These are phyloP conservation scores for Listronotus oregonensis DNA, from an alignment of 1,140 invertebrate genomes.

Conservation along the genomic window DNA sequence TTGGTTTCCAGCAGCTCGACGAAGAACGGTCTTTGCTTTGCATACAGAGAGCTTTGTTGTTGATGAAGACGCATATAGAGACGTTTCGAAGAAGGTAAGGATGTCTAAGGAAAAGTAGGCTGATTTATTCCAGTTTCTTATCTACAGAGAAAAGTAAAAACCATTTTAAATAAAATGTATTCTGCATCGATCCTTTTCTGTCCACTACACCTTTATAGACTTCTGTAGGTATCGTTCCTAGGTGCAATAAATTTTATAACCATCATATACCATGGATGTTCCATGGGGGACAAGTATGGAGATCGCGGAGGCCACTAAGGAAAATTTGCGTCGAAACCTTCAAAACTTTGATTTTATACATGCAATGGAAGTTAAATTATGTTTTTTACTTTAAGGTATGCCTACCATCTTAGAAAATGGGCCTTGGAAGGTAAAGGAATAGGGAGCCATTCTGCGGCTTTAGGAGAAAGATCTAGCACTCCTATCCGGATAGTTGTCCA, in stretches of 20 bases:
- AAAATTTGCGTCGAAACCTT: too few relatives aligned
- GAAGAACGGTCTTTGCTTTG: slow-evolving; percentile 80
- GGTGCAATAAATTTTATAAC: too few relatives aligned
- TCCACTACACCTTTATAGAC: too few relatives aligned
- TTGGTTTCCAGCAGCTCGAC: slow-evolving; percentile 60
- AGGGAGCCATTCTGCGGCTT: slow-evolving; percentile 71
- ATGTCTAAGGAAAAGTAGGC: too few relatives aligned
- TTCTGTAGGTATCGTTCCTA: too few relatives aligned
- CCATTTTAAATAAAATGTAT: not conserved
- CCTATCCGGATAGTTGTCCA: slow-evolving; percentile 79
- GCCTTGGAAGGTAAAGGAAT: slow-evolving; percentile 79
- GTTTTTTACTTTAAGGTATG: slow-evolving; percentile 65
- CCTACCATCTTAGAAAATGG: slow-evolving; percentile 84
- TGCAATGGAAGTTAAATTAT: not conserved
- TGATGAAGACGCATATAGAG: slow-evolving; percentile 91
- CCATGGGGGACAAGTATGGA: slow-evolving; percentile 80
- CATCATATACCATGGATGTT: too few relatives aligned
- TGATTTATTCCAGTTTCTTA: too few relatives aligned
- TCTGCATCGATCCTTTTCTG: too few relatives aligned
- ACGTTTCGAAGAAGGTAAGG: slow-evolving; percentile 82
- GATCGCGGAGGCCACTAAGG: slow-evolving; percentile 79
- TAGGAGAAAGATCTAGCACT: slow-evolving; percentile 59
- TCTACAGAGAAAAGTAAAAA: not conserved
- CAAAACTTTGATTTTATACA: too few relatives aligned
- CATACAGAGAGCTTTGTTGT: slow-evolving; percentile 84